Percentiles rank a stretch among this genome's conserved stretches.
phyloP scores from a whole-genome alignment of 1,140 invertebrate genomes.

The Eciton burchellii region DNA sequence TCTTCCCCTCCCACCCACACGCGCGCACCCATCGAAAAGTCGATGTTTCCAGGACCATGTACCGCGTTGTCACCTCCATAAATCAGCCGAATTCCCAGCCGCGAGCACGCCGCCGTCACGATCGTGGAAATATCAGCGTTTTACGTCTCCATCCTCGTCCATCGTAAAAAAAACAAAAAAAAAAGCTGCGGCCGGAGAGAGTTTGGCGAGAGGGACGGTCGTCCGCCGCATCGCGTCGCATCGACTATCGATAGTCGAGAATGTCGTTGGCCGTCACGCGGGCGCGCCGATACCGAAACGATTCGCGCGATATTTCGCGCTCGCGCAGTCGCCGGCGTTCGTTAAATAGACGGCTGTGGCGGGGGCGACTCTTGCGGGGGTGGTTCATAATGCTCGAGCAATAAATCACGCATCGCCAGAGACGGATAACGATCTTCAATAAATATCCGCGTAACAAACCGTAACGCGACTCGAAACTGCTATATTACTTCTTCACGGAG shows the following conservation, averaged over 20 bases:
- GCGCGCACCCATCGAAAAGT: conserved; percentile 64
- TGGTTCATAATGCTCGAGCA: neutral
- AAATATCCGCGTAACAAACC: neutral
- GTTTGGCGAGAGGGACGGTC: conserved; percentile 50
- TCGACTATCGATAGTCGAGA: conserved; percentile 47
- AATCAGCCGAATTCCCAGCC: conserved; percentile 66
- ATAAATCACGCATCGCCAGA: neutral
- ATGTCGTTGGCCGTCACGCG: conserved; percentile 40
- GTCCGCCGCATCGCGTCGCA: conserved; percentile 39
- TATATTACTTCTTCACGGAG: neutral
- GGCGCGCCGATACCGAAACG: conserved; percentile 44
- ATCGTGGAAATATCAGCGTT: conserved; percentile 62
- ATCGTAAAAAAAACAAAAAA: conserved; percentile 65
- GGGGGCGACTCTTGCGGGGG: neutral
- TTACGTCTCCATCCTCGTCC: conserved; percentile 61
- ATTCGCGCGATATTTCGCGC: conserved; percentile 56
- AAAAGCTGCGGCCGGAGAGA: conserved; percentile 50
- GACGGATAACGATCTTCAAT: neutral
- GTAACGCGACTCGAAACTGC: neutral
- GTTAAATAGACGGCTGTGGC: conserved; percentile 4
- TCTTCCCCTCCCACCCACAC: neutral
- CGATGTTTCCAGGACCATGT: conserved; percentile 69
- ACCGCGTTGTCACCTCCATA: conserved; percentile 65
- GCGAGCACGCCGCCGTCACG: conserved; percentile 39
- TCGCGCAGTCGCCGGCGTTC: conserved; percentile 11